Evolutionary conservation across 2,888 invertebrate species (phyloP).

Genomic region (Empis livida): DNA sequence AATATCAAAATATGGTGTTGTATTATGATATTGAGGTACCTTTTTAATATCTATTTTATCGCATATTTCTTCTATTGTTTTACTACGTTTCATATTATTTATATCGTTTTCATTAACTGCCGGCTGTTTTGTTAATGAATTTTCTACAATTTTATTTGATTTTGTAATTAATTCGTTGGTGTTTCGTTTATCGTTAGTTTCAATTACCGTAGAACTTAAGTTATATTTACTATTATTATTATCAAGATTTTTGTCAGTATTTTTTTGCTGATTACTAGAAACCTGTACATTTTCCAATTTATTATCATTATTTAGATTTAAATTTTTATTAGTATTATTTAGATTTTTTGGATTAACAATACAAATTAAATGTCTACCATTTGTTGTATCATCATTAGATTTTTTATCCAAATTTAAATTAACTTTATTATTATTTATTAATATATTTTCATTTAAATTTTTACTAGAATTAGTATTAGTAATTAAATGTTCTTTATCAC

Average conservation of each 20-base stretch:
- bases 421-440: too few relatives aligned
- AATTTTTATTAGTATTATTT: not conserved
- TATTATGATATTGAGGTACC: slow-evolving; percentile 3
- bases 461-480: not conserved
- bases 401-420: not conserved
- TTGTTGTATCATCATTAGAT: not conserved
- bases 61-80: slow-evolving; percentile 9
- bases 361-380: not conserved
- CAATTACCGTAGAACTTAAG: not conserved
- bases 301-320: not conserved
- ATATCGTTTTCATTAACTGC: not conserved
- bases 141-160: not conserved
- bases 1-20: slow-evolving; percentile 10
- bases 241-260: not conserved
- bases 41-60: slow-evolving; percentile 8
- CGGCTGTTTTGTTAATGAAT: not conserved
- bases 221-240: not conserved
- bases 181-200: not conserved
- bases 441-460: not conserved
- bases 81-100: not conserved
- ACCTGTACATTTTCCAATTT: too few relatives aligned
- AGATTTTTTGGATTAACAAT: not conserved
- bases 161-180: not conserved
- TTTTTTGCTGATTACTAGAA: not conserved
- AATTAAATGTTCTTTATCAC: not conserved